Conservation (phyloP, 2,888 invertebrate genomes). For the Aspidapion aeneum region DNA sequence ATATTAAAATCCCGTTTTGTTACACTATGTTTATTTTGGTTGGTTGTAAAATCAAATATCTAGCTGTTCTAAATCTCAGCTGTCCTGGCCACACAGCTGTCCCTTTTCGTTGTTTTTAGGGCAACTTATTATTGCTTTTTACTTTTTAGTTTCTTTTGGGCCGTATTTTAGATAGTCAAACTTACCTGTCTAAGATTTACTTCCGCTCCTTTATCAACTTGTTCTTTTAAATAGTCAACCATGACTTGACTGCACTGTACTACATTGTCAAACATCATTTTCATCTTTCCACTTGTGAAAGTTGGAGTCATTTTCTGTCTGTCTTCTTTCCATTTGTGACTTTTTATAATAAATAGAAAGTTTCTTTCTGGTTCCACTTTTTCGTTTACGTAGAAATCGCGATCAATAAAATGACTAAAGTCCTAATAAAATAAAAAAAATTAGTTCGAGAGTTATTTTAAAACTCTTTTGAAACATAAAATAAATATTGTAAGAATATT, state of each 20-base stretch:
- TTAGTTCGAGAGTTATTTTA: neutral
- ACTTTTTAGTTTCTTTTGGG: no score
- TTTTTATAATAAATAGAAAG: slow-evolving; percentile 54
- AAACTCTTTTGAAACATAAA: neutral
- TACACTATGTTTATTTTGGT: no score
- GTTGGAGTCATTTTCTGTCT: slow-evolving; percentile 59
- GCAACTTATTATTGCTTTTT: no score
- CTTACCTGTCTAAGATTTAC: slow-evolving; percentile 11
- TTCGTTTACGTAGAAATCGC: slow-evolving; percentile 37
- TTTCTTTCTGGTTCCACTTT: slow-evolving; percentile 44
- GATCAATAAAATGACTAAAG: slow-evolving; percentile 30
- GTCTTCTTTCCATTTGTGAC: slow-evolving; percentile 57
- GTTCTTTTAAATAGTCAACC: neutral
- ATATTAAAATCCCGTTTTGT: no score
- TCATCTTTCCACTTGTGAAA: slow-evolving; percentile 49
- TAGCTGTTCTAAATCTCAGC: no score
- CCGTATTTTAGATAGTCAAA: no score
- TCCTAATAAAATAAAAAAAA: slow-evolving; percentile 19
- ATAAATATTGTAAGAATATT: no score
- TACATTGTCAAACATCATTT: slow-evolving; percentile 40
- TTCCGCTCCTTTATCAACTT: neutral
- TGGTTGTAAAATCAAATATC: no score
- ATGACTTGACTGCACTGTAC: slow-evolving; percentile 1
- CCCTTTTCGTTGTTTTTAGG: no score
- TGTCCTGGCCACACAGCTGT: no score